Evolutionary conservation across 2,113 vertebrate genomes (phyloP), one percentile per base, ranked within the genome.

Genomic region (Amazona guildingii): DNA sequence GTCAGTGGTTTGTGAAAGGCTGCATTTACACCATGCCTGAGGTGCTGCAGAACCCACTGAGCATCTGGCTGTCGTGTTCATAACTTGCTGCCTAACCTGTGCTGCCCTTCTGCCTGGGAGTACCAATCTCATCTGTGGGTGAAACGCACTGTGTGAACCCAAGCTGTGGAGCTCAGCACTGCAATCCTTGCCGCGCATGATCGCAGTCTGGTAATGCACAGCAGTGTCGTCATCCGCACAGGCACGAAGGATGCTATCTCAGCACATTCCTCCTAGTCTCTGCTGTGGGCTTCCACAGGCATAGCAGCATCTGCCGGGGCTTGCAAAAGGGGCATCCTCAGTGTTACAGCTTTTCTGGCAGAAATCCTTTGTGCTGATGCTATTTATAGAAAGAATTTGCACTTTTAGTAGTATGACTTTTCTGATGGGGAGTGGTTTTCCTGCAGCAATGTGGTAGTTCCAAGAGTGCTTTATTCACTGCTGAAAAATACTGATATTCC

Each of bases 211-310:
- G 86, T 18, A 25, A 14, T 29, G 57, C 9, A 39, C 70, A n/a
- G 70, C 52, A 84, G 80, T 33, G 61, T 87, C 1, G 1, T 92
- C 90, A 84, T 33, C 77, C 64, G 18, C 48, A 43, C 28, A 49
- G 66, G 4, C 69, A 63, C 0, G 0, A 52, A 84, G 83, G 77
- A 85, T 91, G 86, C 93, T 41, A 33, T 24, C 83, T 96, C 95
- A 96, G 93, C 96, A 97, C 74, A 95, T 96, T 95, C 86, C 84
- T 97, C 43, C 80, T 35, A 2, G 68, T 70, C 61, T 68, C 62
- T 79, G 77, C 69, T 62, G 48, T 35, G 86, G 83, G 25, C 41
- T 61, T 85, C 66, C 94, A 84, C 91, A 81, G 77, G 48, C 74
- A 72, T 62, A 78, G 37, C 3, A 1, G 67, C 73, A 66, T 94